These are phyloP conservation scores for Cerceris rybyensis DNA, from an alignment of 2,888 invertebrate genomes.

Conservation along the genomic window DNA sequence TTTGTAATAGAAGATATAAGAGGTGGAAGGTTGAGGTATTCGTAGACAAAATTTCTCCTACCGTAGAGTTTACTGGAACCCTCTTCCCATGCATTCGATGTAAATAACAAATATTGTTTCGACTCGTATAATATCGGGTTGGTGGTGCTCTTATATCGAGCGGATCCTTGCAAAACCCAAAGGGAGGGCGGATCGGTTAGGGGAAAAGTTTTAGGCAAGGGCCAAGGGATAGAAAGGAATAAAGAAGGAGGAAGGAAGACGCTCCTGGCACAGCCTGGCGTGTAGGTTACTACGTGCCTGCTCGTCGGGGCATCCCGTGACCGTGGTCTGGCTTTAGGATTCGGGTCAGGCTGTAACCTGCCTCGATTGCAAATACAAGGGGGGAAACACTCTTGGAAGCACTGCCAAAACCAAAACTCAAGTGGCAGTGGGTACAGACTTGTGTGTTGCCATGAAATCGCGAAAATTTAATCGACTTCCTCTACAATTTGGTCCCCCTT, in stretches of 20 bases:
- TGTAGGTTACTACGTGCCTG: constrained; percentile 76
- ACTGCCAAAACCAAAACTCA: constrained; percentile 78
- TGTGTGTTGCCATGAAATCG: constrained; percentile 63
- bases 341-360: constrained; percentile 78
- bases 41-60: too few relatives aligned
- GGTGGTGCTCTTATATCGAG: constrained; percentile 53
- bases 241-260: constrained; percentile 61
- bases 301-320: constrained; percentile 72
- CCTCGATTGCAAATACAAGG: constrained; percentile 77
- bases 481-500: constrained; percentile 39
- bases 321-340: constrained; percentile 75
- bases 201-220: constrained; percentile 61
- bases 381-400: constrained; percentile 73
- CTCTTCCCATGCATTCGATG: constrained; percentile 19
- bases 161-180: constrained; percentile 42
- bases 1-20: too few relatives aligned
- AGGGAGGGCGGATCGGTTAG: constrained; percentile 26
- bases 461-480: constrained; percentile 72
- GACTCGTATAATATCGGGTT: constrained; percentile 56
- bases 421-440: constrained; percentile 65
- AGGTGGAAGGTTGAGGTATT: too few relatives aligned
- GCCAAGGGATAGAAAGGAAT: constrained; percentile 52
- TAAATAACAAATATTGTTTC: constrained; percentile 56
- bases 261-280: constrained; percentile 71
- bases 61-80: too few relatives aligned